Evolutionary conservation across 2,113 vertebrate species (phyloP), one percentile per base, ranked within the genome.

Genomic region (Echinops telfairi): DNA sequence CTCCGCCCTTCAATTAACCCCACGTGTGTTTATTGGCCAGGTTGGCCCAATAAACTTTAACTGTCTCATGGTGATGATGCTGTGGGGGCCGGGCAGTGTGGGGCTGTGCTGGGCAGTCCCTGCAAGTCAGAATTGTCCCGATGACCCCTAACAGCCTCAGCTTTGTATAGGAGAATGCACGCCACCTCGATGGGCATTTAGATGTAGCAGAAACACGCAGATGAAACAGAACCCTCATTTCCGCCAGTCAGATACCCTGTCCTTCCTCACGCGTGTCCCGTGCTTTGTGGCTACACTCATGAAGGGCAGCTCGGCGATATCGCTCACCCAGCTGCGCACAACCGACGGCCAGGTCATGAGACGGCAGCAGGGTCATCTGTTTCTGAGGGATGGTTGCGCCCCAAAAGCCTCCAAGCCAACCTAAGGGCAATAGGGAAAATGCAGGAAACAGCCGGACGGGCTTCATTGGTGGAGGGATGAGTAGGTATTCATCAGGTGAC

Each of bases 341-440:
- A 12, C 12, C 53, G 29, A 84, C 31, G 70, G n/a, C 19, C 4
- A 53, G 68, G 15, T 43, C 1, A 15, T 68, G 57, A 64, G 31
- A 31, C 62, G 15, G 15, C 7, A 0, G 2, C 5, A 16, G 25
- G 20, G 17, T 36, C 25, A 14, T 29, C n/a, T 22, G 0, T 58
- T 77, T 20, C 22, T 62, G 38, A 53, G 11, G 8, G 19, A 2
- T 75, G 19, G 5, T 47, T 17, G 9, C 40, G 38, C 27, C 84
- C 62, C 12, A 19, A n/a, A 58, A 71, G 19, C 31, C 53, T 80
- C 29, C 38, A 62, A n/a, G n/a, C n/a, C 19, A 43, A 15, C 23
- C 4, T 36, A 57, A 2, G 38, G 23, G 16, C 33, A 10, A 36
- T 2, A 25, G 79, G 43, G 25, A 62, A 64, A 62, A 53, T 53